Evolutionary conservation across 2,888 invertebrate species (phyloP).

Genomic region (Meghimatium bilineatum): DNA sequence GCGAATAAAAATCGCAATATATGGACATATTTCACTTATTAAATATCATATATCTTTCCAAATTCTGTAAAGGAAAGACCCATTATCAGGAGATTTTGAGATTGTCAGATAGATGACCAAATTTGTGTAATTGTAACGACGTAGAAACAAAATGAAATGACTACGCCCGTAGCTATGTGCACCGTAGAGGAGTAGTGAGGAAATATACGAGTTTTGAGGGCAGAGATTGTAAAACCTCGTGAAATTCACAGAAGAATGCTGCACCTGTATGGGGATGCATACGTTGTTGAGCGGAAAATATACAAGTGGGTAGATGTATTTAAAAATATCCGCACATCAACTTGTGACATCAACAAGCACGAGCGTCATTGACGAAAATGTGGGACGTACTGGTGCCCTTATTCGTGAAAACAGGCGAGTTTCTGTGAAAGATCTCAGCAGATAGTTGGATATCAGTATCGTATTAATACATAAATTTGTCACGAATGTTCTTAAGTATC

Average conservation of each 20-base stretch:
- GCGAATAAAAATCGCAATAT: too few relatives aligned
- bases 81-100: too few relatives aligned
- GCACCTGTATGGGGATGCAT: background rate
- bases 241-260: slow-evolving; percentile 2
- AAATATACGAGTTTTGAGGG: too few relatives aligned
- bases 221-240: too few relatives aligned
- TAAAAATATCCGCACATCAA: background rate
- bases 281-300: background rate
- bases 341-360: background rate
- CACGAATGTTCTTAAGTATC: background rate
- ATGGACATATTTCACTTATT: too few relatives aligned
- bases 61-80: too few relatives aligned
- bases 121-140: too few relatives aligned
- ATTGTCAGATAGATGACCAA: too few relatives aligned
- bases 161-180: too few relatives aligned
- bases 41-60: too few relatives aligned
- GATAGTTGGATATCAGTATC: background rate
- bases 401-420: background rate
- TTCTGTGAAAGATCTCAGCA: background rate
- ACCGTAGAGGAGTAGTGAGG: too few relatives aligned
- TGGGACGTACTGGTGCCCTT: background rate
- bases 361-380: background rate
- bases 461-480: background rate
- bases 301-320: slow-evolving; percentile 1
- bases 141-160: too few relatives aligned